Percentiles rank a stretch among this genome's conserved stretches.
Evolutionary conservation across 2,113 vertebrate species (phyloP).

Genomic region (Mormyrus lacerda): DNA sequence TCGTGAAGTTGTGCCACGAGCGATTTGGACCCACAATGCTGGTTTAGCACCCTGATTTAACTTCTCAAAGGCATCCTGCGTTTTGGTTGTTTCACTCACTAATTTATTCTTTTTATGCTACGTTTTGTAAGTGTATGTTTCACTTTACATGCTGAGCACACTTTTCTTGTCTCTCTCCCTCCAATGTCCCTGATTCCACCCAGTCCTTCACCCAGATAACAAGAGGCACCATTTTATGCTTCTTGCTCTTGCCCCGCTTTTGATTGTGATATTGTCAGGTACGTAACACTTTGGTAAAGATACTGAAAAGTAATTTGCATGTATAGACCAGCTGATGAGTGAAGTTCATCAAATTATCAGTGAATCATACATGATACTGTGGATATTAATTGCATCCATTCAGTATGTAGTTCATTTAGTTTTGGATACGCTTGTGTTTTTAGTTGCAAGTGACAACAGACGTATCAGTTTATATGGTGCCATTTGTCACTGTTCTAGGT

Average conservation of each 20-base stretch:
- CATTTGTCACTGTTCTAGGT: background rate
- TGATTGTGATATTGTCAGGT: background rate
- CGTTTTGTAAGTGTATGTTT: background rate
- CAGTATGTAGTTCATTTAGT: background rate
- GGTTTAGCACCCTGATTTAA: background rate
- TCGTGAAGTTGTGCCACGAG: background rate
- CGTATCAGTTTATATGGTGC: background rate
- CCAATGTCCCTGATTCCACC: background rate
- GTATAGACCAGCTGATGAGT: background rate
- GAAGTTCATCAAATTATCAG: background rate
- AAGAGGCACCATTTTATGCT: rapidly evolving
- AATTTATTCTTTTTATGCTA: background rate
- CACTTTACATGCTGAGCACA: background rate
- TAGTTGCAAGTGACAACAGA: background rate
- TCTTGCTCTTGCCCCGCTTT: background rate
- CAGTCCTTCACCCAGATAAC: background rate
- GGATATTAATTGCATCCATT: background rate
- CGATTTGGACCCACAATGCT: background rate
- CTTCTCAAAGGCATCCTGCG: background rate
- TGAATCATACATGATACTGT: background rate
- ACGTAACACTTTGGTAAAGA: background rate
- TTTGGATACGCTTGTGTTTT: background rate
- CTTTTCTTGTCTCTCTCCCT: background rate
- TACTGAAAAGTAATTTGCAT: background rate
- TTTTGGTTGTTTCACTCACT: background rate